Percentiles rank a stretch among this genome's conserved stretches.
Evolutionary conservation across 2,888 invertebrate species (phyloP).

Genomic region (Rutpela maculata): DNA sequence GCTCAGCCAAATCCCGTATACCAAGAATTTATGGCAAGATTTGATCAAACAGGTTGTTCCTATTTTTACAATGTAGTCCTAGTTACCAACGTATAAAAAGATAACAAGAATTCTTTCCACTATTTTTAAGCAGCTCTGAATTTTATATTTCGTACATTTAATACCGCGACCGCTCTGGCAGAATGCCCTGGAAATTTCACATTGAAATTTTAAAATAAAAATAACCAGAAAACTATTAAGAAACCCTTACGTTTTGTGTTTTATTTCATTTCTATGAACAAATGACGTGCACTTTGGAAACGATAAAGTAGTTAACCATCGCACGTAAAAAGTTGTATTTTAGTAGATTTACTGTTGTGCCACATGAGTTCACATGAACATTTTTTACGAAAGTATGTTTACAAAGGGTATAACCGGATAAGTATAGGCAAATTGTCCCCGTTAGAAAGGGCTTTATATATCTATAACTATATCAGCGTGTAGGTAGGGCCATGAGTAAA

Average conservation of each 20-base stretch:
- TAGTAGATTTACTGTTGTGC: too few species aligned
- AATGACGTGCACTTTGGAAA: background rate
- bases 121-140: constrained; percentile 24
- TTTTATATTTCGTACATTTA: constrained; percentile 21
- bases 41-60: constrained; percentile 19
- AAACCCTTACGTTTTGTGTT: background rate
- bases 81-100: constrained; percentile 32
- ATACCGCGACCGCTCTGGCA: constrained; percentile 17
- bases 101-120: constrained; percentile 24
- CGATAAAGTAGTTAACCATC: too few species aligned
- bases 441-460: too few species aligned
- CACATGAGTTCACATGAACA: too few species aligned
- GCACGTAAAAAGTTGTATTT: background rate
- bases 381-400: too few species aligned
- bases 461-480: too few species aligned
- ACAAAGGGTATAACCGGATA: too few species aligned
- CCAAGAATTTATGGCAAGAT: constrained; percentile 8
- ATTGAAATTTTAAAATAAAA: constrained; percentile 9
- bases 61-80: constrained; percentile 18
- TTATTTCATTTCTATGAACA: background rate
- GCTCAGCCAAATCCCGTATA: background rate
- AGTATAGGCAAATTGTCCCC: too few species aligned
- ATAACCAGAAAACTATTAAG: background rate
- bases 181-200: constrained; percentile 19
- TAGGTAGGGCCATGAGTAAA: too few species aligned